Evolutionary conservation across 2,888 invertebrate species (phyloP), one percentile per base, ranked within the genome.

Genomic region (Ophion ventricosus): DNA sequence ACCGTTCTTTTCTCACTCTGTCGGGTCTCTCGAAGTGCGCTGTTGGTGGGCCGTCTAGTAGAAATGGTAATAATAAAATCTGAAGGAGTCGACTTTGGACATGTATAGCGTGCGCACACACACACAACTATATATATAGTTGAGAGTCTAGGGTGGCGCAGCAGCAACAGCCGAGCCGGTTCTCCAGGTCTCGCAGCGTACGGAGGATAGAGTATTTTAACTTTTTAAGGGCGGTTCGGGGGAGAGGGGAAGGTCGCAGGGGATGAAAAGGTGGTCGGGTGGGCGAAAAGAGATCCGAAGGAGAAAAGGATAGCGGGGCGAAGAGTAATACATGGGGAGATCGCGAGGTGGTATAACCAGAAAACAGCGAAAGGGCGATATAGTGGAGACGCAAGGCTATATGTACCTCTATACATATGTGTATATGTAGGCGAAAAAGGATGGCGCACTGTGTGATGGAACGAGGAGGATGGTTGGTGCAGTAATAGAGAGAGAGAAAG

Each of bases 31-130:
- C 74, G 54, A 82, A 84, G 78, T 80, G 66, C 81, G 69, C 69
- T 35, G 57, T 78, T 72, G 81, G 81, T 81, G 82, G 89, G 89
- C 89, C 88, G 90, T 89, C 89, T 89, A 89, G 87, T 89, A 88
- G 90, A 91, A 91, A 92, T 90, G 89, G 90, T 90, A 91, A 91
- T 91, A 91, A 92, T 91, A 91, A 90, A 91, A 92, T 91, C 89
- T 88, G 89, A 88, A 90, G 89, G 86, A 88, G 89, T 88, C 87
- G 86, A 80, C 87, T 83, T 84, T 84, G 87, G 83, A 74, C 54
- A 61, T 78, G 79, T 66, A 25, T 79, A 40, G 75, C 5, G n/a
- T 2, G 10, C 23, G 25, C 17, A 4, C 43, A 54, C n/a, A 25
- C 7, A 54, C n/a, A 54, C 25, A 54, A 26, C 35, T 35, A 35